Evolutionary conservation across 2,797 vertebrate genomes (phyloP).

Genomic region (Prionace glauca): DNA sequence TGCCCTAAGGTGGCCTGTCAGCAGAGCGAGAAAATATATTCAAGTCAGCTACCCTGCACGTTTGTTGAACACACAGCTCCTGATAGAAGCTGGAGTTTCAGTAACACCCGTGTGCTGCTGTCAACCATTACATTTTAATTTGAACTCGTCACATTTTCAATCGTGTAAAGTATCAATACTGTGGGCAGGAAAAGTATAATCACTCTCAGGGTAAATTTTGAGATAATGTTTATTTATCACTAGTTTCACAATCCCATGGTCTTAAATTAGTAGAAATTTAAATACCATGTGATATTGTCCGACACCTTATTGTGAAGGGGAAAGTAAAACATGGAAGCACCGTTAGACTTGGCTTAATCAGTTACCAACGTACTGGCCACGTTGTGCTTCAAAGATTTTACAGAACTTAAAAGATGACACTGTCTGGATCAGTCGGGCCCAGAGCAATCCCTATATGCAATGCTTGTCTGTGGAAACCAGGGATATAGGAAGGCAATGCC

Average conservation of each 20-base stretch:
- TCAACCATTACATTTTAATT: conserved; percentile 5
- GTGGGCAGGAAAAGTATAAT: conserved; percentile 10
- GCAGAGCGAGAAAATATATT: neutral
- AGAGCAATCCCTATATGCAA: neutral
- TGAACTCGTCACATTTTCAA: neutral
- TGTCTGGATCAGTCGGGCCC: neutral
- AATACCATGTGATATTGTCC: too few species aligned
- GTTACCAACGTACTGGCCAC: neutral
- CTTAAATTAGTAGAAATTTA: neutral
- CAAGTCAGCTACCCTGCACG: neutral
- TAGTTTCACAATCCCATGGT: neutral
- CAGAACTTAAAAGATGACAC: neutral
- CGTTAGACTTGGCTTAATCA: neutral
- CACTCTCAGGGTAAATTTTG: conserved; percentile 30
- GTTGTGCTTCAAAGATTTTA: neutral
- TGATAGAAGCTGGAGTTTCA: neutral
- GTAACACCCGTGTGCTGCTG: neutral
- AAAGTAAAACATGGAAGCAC: neutral
- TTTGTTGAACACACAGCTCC: neutral
- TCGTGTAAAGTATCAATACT: neutral
- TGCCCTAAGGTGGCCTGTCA: neutral
- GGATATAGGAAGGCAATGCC: conserved; percentile 1
- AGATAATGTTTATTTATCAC: neutral
- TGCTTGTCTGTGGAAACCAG: neutral
- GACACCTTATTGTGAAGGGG: neutral